Percentiles rank a stretch among this genome's conserved stretches.
These are phyloP conservation scores for Chloroceryle aenea DNA, from an alignment of 2,113 vertebrate species.

Conservation along the genomic window DNA sequence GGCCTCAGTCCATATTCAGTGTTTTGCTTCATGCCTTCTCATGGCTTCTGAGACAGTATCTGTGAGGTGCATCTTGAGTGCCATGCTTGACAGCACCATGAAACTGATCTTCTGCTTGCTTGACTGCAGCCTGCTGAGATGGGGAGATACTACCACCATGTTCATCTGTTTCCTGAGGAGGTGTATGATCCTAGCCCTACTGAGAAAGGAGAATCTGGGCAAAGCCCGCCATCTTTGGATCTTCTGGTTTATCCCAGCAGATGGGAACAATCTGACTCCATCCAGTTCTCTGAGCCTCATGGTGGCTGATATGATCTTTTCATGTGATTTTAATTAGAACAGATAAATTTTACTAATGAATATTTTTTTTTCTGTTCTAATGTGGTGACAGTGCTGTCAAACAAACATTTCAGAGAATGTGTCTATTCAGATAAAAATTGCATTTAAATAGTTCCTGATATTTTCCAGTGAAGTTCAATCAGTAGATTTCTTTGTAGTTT, in stretches of 20 bases:
- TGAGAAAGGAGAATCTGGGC: background rate
- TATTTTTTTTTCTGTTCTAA: background rate
- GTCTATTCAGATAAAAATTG: background rate
- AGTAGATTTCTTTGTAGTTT: background rate
- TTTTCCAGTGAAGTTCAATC: background rate
- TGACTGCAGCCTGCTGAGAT: background rate
- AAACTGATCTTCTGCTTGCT: background rate
- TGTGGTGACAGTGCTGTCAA: background rate
- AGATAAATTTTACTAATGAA: background rate
- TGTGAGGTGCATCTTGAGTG: background rate
- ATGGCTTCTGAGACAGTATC: background rate
- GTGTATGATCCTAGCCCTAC: background rate
- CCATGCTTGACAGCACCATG: fast-evolving
- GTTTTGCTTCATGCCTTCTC: background rate
- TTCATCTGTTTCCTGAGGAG: background rate
- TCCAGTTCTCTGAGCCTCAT: background rate
- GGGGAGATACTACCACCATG: background rate
- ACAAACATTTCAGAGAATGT: background rate
- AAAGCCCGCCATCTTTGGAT: background rate
- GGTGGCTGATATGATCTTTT: background rate
- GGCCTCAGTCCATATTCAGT: background rate
- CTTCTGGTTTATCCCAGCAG: background rate
- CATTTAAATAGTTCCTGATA: background rate
- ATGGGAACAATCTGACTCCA: background rate
- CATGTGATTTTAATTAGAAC: background rate